Percentiles rank a stretch among this genome's conserved stretches.
Conservation (phyloP, 2,888 invertebrate genomes). For the Morinoia aosen region DNA sequence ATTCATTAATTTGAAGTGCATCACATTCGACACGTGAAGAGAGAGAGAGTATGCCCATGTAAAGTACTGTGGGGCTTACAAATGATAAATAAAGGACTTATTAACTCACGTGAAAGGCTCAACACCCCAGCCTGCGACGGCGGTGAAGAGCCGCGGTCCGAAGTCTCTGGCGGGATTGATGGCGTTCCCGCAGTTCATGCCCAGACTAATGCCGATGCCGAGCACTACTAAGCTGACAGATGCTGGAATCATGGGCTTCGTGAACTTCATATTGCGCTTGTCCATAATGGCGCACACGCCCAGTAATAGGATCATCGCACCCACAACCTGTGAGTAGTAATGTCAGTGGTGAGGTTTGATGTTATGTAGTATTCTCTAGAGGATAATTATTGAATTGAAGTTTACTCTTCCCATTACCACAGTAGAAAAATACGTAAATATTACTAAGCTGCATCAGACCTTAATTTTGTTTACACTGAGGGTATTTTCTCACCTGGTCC, state of each 20-base stretch:
- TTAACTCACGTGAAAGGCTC: conserved; percentile 71
- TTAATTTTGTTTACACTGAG: too few species aligned
- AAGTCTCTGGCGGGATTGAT: conserved; percentile 77
- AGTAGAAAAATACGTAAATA: neutral
- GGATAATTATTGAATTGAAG: neutral
- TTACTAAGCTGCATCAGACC: too few species aligned
- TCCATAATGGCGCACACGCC: conserved; percentile 74
- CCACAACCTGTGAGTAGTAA: conserved; percentile 71
- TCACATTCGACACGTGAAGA: too few species aligned
- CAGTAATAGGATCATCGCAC: conserved; percentile 73
- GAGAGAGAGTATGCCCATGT: too few species aligned
- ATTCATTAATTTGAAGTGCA: too few species aligned
- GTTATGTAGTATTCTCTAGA: neutral
- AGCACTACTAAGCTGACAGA: conserved; percentile 72
- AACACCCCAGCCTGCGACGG: conserved; percentile 74
- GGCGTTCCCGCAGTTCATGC: conserved; percentile 75
- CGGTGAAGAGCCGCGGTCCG: conserved; percentile 74
- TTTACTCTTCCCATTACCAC: neutral
- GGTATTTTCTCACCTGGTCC: conserved; percentile 72
- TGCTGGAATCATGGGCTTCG: conserved; percentile 71
- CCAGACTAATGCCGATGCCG: conserved; percentile 74
- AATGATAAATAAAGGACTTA: too few species aligned
- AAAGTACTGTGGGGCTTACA: too few species aligned
- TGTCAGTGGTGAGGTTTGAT: neutral
- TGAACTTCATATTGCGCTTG: conserved; percentile 72